Evolutionary conservation across 30 jellyfish, hydroid and myxozoan species (phyloP).

Genomic region (Cassiopea xamachana): DNA sequence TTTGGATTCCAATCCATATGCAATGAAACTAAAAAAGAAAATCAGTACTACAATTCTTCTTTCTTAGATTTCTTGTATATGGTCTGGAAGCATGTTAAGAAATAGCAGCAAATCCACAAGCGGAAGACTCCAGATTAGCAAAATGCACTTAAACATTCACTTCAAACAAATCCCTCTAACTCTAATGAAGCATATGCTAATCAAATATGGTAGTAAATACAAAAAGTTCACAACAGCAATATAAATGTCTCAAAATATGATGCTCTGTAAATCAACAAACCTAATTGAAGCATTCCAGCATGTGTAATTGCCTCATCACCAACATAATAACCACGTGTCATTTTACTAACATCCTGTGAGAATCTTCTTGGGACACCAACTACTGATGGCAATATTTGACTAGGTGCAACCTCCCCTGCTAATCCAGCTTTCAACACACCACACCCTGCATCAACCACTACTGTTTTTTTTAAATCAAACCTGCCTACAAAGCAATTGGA

Average conservation of each 20-base stretch:
- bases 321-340: slow-evolving; percentile 83
- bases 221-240: no score
- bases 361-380: slow-evolving; percentile 97
- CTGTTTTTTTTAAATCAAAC: slow-evolving; percentile 66
- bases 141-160: no score
- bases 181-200: no score
- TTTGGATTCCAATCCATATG: no score
- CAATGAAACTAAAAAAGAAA: no score
- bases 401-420: slow-evolving; percentile 88
- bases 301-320: slow-evolving; percentile 91
- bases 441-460: slow-evolving; percentile 95
- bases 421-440: slow-evolving; percentile 92
- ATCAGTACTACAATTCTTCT: no score
- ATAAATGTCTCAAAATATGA: not conserved
- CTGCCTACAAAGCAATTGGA: not conserved
- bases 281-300: slow-evolving; percentile 96
- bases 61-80: no score
- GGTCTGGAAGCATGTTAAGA: no score
- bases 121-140: no score
- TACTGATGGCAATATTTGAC: slow-evolving; percentile 84
- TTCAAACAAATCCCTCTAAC: no score
- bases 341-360: slow-evolving; percentile 90
- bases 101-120: no score
- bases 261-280: slow-evolving; percentile 44
- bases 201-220: no score